Evolutionary conservation across 2,888 invertebrate species (phyloP), one percentile per base, ranked within the genome.

Genomic region (Cistogaster globosa): DNA sequence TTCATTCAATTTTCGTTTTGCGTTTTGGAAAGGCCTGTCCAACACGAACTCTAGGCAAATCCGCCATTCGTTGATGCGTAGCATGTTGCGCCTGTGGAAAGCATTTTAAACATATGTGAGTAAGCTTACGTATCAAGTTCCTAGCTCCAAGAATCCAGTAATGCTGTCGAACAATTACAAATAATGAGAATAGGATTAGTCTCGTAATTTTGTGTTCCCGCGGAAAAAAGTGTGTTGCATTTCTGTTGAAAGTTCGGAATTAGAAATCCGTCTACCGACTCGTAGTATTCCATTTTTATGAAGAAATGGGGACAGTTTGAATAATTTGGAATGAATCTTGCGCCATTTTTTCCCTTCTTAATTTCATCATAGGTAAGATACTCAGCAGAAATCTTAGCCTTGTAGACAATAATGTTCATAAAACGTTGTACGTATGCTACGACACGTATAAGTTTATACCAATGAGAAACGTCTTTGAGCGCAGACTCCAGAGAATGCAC

Each of bases 121-220:
- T 82, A 0, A 86, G 12, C 8, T 60, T 16, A 2, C 83, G 67
- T 22, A 86, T 80, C 11, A 86, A 48, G 58, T 84, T 86, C 51
- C 87, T 65, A 1, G 69, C 81, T 1, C 84, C 78, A 16, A 86
- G 16, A 14, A 87, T 83, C 85, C 87, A 87, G 14, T 83, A 86
- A 8, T 75, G 20, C 42, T 87, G 80, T 2, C 84, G 83, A 6
- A 84, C 48, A 18, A 87, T 26, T 87, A 85, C 82, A 42, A 86
- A 87, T 3, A 87, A 57, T 58, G 75, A 68, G 12, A 86, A 81
- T 3, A 81, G 55, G 7, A 87, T 78, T 0, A 87, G 65, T 9
- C 36, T 14, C 0, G 83, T 67, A 0, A 84, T 62, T 18, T 58
- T 65, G 38, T 79, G 75, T 0, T 65, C 18, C 8, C 69, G 53